Evolutionary conservation across 2,113 vertebrate genomes (phyloP), one percentile per base, ranked within the genome.

Genomic region (Neogale vison): DNA sequence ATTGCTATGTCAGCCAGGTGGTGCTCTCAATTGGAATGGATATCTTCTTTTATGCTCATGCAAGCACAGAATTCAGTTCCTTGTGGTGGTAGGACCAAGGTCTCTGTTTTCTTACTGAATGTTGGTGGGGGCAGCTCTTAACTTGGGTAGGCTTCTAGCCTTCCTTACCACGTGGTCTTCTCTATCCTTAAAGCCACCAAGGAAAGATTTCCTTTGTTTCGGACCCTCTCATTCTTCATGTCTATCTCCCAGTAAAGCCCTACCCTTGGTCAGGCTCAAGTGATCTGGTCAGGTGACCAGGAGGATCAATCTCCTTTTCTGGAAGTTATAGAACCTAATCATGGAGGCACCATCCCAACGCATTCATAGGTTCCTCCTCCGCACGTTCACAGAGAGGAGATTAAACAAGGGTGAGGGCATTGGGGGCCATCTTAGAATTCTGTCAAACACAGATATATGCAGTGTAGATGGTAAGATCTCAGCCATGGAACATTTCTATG

Each of bases 321-420:
- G 55, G 50, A 55, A 61, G 55, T 77, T 26, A 72, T 2, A n/a
- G 45, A 34, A 55, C 17, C 21, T 79, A 34, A 82, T 61, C 59
- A 21, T 9, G 24, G 6, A 15, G 65, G 6, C 2, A 1, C 47
- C 39, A n/a, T 6, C 24, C 36, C 6, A 4, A 45, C 6, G 18
- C 42, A 21, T 14, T 55, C 50, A 47, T 14, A 50, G 55, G 9
- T 52, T 36, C 65, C 29, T 36, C 17, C 20, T 65, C 24, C n/a
- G 10, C 71, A 88, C 7, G 6, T 47, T 92, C n/a, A 74, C 29
- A 36, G 3, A 7, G 13, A 72, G 36, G 47, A 55, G 63, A 24
- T 80, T 36, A 79, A 17, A 20, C 12, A 50, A 59, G 12, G 34
- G 11, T 24, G 1, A 65, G 12, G 42, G 10, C 26, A 18, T 1